Percentiles rank a stretch among this genome's conserved stretches.
phyloP scores from a whole-genome alignment of 1,140 invertebrate species.

The Sesamia nonagrioides region DNA sequence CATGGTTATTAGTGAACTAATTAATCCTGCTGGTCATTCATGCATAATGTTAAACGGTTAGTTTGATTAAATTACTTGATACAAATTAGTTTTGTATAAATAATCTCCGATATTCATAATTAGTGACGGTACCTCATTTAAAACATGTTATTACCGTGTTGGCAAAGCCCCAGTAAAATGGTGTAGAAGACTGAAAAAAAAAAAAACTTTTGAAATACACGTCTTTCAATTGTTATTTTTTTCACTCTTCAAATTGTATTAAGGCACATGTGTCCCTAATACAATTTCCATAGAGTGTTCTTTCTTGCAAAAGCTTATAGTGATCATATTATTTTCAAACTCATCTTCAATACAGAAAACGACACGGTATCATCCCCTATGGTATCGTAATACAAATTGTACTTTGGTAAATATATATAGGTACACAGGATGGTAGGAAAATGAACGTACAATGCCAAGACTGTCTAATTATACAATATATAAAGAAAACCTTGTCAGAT shows the following conservation, averaged over 20 bases:
- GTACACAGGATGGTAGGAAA: background rate
- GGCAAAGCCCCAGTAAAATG: background rate
- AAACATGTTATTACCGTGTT: background rate
- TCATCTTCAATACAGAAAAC: constrained; percentile 1
- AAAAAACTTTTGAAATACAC: background rate
- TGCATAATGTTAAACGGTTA: constrained; percentile 16
- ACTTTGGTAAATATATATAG: background rate
- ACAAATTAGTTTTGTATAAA: background rate
- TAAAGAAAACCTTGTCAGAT: too few relatives aligned
- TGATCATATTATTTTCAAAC: background rate
- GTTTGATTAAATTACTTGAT: constrained; percentile 7
- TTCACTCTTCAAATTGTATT: background rate
- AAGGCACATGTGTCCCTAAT: background rate
- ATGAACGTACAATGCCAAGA: background rate
- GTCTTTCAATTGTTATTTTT: too few relatives aligned
- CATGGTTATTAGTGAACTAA: constrained; percentile 17
- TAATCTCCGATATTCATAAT: background rate
- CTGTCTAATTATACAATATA: too few relatives aligned
- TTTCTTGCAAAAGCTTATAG: background rate
- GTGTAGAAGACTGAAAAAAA: too few relatives aligned
- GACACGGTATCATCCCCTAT: background rate
- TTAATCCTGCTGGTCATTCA: constrained; percentile 14
- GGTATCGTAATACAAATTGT: constrained; percentile 26
- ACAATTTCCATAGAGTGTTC: background rate
- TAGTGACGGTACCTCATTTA: background rate